Base-by-base conservation (phyloP, 2,888 invertebrate species). In the Stegana nigrithorax region DNA sequence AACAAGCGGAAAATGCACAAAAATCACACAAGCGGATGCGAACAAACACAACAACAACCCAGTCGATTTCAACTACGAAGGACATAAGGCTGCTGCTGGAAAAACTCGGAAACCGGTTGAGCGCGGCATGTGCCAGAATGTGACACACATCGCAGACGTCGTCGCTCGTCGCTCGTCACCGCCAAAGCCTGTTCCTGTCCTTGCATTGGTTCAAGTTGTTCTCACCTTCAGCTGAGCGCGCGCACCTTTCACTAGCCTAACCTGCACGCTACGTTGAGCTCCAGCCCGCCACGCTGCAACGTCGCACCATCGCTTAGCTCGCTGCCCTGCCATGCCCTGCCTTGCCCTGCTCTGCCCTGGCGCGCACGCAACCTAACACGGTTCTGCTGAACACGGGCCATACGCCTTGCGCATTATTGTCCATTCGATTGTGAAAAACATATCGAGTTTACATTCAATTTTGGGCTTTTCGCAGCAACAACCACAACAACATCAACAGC, bases 391-490 rank as follows among this genome's bases (percentile, higher is more conserved):
- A n/a, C n/a, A n/a, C n/a, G n/a, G n/a, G n/a, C n/a, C n/a, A n/a
- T n/a, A n/a, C n/a, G n/a, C n/a, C 42, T 12, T 42, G 10, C 12
- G 14, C 53, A 17, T 60, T 62, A 65, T 65, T 72, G 78, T 70
- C 71, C 78, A 72, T 64, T 73, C 70, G 66, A 67, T 66, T 66
- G 68, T 65, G 64, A 67, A 67, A 65, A 63, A 69, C 60, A 59
- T 60, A 71, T 67, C 58, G 62, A 71, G 63, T 64, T 69, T 67
- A 63, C 60, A 69, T 67, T 69, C 59, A 67, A 69, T 69, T 67
- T 68, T 58, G 12, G 39, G n/a, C 1, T 29, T 26, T 17, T n/a
- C 56, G 25, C 12, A 10, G 7, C 44, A 17, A 17, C 4, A 44
- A 19, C 12, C 36, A 36, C 36, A 36, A 36, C 36, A 36, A 36